Percentiles rank a stretch among this genome's conserved stretches.
Conservation (phyloP, 1,140 invertebrate species). For the Aphelinus atriplicis region DNA sequence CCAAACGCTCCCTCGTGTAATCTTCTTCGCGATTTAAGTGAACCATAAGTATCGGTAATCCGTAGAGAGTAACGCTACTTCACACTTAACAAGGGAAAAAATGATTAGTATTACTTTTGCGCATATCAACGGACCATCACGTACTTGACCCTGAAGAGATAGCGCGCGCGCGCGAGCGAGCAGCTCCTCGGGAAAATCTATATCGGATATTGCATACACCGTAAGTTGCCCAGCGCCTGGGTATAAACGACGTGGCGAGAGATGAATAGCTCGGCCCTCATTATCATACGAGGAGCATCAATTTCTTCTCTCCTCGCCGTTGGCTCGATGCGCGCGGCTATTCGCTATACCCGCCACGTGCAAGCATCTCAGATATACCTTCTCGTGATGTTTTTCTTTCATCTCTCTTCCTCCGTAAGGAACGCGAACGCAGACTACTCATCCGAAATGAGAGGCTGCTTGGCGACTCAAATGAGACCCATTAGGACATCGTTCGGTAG, state of each 20-base stretch:
- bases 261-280: constrained; percentile 22
- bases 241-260: constrained; percentile 22
- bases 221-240: neutral
- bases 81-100: too few species aligned
- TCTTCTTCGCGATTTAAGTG: too few species aligned
- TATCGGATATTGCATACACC: neutral
- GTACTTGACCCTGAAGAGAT: neutral
- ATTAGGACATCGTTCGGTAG: constrained; percentile 20
- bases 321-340: too few species aligned
- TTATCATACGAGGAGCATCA: constrained; percentile 32
- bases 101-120: too few species aligned
- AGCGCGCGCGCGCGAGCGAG: neutral
- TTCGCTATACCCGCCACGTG: too few species aligned
- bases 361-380: too few species aligned
- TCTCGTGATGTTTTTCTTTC: neutral
- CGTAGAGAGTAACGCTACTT: too few species aligned
- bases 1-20: too few species aligned
- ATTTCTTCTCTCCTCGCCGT: constrained; percentile 7
- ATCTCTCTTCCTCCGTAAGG: neutral
- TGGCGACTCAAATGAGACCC: constrained; percentile 9
- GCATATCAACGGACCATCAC: constrained; percentile 22
- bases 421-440: neutral
- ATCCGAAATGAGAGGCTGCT: constrained; percentile 1
- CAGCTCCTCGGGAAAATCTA: neutral
- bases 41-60: too few species aligned